A percentile compares a stretch with the other conserved stretches of the same genome.
These are phyloP conservation scores for Bradypus variegatus DNA, from an alignment of 2,797 vertebrate genomes.

Conservation along the genomic window DNA sequence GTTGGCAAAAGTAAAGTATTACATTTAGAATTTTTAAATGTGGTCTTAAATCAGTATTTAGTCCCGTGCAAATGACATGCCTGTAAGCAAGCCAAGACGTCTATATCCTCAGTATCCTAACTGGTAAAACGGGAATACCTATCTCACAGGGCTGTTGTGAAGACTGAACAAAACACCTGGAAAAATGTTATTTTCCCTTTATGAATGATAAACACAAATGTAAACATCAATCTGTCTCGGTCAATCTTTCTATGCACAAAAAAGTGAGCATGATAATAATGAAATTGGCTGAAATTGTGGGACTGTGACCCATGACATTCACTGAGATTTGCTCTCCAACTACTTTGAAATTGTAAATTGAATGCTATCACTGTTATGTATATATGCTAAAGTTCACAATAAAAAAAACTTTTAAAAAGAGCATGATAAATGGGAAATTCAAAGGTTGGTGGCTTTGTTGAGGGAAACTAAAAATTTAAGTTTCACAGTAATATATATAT, in stretches of 20 bases:
- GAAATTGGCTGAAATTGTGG: too few relatives aligned
- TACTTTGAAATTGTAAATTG: too few relatives aligned
- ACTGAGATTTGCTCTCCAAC: too few relatives aligned
- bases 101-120: neutral
- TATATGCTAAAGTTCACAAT: too few relatives aligned
- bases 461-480: neutral
- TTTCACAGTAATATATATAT: neutral
- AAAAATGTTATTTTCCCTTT: neutral
- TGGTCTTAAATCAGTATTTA: constrained; percentile 34
- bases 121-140: constrained; percentile 3
- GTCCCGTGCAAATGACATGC: neutral
- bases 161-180: constrained; percentile 21
- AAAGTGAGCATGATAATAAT: neutral
- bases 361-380: too few relatives aligned
- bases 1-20: constrained; percentile 18
- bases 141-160: neutral
- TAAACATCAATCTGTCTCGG: constrained; percentile 25
- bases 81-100: constrained; percentile 1
- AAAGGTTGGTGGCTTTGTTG: neutral
- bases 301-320: too few relatives aligned
- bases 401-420: too few relatives aligned
- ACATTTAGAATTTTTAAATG: constrained; percentile 27
- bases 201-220: constrained; percentile 7
- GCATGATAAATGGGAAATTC: neutral
- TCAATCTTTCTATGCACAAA: neutral